Evolutionary conservation across 2,888 invertebrate species (phyloP).

Genomic region (Ormyrus nitidulus): DNA sequence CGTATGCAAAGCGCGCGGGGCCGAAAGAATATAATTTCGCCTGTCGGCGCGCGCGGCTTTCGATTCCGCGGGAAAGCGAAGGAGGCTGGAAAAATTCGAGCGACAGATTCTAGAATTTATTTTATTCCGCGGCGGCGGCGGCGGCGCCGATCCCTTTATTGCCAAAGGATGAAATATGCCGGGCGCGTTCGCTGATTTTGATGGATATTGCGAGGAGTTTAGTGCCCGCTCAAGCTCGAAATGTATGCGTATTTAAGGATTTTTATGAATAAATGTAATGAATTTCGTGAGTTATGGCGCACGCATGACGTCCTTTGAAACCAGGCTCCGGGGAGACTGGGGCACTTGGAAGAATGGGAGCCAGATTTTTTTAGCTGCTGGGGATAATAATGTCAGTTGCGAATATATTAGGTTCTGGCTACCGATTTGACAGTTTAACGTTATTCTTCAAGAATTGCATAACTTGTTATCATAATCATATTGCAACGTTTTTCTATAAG

Average conservation of each 20-base stretch:
- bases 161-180: constrained; percentile 9
- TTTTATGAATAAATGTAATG: constrained; percentile 2
- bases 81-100: background rate
- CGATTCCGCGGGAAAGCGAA: background rate
- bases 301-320: too few species aligned
- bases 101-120: constrained; percentile 34
- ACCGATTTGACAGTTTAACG: too few species aligned
- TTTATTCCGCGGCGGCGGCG: background rate
- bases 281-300: constrained; percentile 16
- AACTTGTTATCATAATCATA: too few species aligned
- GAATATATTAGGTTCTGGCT: too few species aligned
- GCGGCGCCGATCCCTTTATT: background rate
- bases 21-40: constrained; percentile 25
- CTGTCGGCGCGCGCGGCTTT: constrained; percentile 3
- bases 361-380: too few species aligned
- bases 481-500: too few species aligned
- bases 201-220: constrained; percentile 16
- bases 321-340: too few species aligned
- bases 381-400: too few species aligned
- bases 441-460: too few species aligned
- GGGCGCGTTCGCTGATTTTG: constrained; percentile 10
- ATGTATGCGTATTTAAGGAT: background rate
- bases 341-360: too few species aligned
- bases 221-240: background rate
- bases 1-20: constrained; percentile 7